Conservation (phyloP, 2,888 invertebrate genomes). For the Drosophila buzzatii region DNA sequence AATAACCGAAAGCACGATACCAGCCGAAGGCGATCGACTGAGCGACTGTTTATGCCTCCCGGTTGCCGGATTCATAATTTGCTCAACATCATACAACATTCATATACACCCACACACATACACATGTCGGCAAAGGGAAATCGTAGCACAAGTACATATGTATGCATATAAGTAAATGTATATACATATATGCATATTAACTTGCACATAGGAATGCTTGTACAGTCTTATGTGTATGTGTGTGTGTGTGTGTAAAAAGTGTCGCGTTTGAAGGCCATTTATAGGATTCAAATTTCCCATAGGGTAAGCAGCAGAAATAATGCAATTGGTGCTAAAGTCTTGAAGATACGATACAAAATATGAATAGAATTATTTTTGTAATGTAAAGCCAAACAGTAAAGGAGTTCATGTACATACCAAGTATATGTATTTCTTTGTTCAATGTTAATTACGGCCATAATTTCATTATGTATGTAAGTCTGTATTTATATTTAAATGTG, state of each 20-base stretch:
- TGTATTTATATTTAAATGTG: not conserved
- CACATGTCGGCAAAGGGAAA: not conserved
- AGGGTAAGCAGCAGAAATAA: not conserved
- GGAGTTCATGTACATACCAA: not conserved
- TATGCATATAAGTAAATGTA: not conserved
- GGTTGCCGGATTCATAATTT: not conserved
- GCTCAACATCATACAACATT: not conserved
- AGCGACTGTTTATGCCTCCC: not conserved
- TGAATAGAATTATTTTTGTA: not conserved
- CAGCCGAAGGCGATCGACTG: constrained; percentile 15
- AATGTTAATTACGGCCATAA: not conserved
- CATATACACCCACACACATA: not conserved
- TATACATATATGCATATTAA: not conserved
- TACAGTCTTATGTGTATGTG: not conserved
- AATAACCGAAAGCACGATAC: not conserved
- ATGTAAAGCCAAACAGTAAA: not conserved
- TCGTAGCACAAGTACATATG: not conserved
- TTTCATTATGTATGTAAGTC: not conserved
- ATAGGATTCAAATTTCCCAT: not conserved
- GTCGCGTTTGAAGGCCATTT: not conserved
- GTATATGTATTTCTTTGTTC: not conserved
- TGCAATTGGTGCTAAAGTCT: no score
- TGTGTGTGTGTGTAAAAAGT: not conserved
- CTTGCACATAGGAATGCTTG: not conserved
- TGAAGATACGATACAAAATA: not conserved